Base-by-base conservation (phyloP, 2,888 invertebrate genomes). In the Drosophila demipolita region DNA sequence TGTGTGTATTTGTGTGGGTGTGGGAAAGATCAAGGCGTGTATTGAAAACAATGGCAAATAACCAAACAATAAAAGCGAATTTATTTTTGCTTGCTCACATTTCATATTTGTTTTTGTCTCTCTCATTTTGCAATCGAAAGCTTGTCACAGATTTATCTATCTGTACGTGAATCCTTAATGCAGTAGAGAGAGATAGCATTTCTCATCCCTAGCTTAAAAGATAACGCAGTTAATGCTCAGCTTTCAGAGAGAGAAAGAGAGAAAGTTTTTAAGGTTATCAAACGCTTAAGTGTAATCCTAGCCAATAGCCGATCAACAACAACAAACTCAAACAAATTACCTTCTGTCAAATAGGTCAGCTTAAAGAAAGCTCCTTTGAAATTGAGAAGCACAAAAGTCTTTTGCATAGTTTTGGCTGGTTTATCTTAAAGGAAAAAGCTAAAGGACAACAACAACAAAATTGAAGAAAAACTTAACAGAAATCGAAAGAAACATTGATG, bases 21-120 rank as follows among this genome's bases (percentile, higher is more conserved):
- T 85, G 85, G 84, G 87, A 85, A 89, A 87, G 89, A 85, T 85
- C 85, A 85, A 80, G 85, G 87, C 84, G 75, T 78, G 86, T 74
- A 67, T 70, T 61, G 57, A 64, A 76, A 80, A 74, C 85, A 84
- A 83, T 68, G 68, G 69, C 26, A 71, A 81, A 79, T 58, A 80
- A 61, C 61, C 58, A 36, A 64, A 67, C 65, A 75, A 64, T 53
- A 82, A 72, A 80, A 70, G 64, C 59, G 49, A 58, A 66, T 55
- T 61, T 57, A n/a, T 59, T 59, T 60, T 63, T 79, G 38, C 49
- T 35, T 29, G 29, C 32, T 29, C 58, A 33, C 64, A 60, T 33
- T 48, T 48, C 26, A 20, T 35, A 59, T 3, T 32, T 70, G 63
- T 71, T 42, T 20, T 15, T 8, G 0, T 20, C n/a, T 62, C 32